These are phyloP conservation scores for Progne subis DNA, from an alignment of 2,113 vertebrate genomes.

Conservation along the genomic window DNA sequence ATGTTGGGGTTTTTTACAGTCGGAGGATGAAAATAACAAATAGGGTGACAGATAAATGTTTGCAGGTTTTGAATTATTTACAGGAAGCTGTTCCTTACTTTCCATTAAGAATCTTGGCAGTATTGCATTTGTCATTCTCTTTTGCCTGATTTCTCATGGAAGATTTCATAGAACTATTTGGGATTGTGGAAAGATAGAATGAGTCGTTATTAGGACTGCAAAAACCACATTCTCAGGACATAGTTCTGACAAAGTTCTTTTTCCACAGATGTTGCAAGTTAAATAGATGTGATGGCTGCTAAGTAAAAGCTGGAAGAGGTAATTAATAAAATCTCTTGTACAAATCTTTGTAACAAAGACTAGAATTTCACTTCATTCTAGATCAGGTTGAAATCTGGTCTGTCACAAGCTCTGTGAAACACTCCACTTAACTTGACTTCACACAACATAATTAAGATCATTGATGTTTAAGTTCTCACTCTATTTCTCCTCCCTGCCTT, in stretches of 20 bases:
- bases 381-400: neutral
- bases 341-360: neutral
- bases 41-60: neutral
- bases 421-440: neutral
- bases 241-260: neutral
- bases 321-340: neutral
- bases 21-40: neutral
- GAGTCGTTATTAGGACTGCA: neutral
- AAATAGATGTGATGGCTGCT: neutral
- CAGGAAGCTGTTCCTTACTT: neutral
- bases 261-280: neutral
- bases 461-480: neutral
- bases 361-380: neutral
- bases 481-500: neutral
- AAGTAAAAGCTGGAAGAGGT: neutral
- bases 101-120: neutral
- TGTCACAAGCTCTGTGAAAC: neutral
- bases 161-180: neutral
- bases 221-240: neutral
- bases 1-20: neutral
- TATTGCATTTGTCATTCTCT: neutral
- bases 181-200: neutral
- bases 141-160: neutral
- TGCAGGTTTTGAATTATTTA: neutral
- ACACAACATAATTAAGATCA: neutral